Conservation (phyloP, 2,888 invertebrate genomes). For the Metopia argyrocephala region DNA sequence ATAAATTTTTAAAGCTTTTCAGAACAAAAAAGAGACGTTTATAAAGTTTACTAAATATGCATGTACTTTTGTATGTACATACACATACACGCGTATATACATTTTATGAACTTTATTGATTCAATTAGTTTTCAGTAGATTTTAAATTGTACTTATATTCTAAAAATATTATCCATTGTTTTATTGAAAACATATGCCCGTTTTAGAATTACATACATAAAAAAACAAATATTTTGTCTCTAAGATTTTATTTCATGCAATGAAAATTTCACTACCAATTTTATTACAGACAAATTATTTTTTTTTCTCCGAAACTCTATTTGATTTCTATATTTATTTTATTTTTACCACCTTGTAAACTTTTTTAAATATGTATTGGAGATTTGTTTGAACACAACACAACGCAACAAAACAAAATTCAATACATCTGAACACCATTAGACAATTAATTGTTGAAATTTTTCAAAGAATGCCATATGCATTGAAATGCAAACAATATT, state of each 20-base stretch:
- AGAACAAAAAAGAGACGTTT: no score
- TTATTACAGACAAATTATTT: not conserved
- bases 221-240: conserved; percentile 7
- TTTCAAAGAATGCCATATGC: no score
- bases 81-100: no score
- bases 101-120: conserved; percentile 21
- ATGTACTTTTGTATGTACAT: no score
- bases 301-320: not conserved
- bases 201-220: not conserved
- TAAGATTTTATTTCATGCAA: no score
- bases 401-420: not conserved
- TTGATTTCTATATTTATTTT: conserved; percentile 9
- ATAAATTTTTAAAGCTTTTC: conserved; percentile 8
- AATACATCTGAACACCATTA: no score
- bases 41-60: not conserved
- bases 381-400: not conserved
- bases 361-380: conserved; percentile 13
- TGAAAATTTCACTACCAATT: no score
- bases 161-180: not conserved
- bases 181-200: conserved; percentile 1
- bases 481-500: not conserved
- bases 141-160: not conserved
- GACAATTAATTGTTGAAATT: no score
- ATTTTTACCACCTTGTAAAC: conserved; percentile 39
- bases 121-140: not conserved